Conservation (phyloP, 2,797 vertebrate species). For the Phataginus tricuspis region DNA sequence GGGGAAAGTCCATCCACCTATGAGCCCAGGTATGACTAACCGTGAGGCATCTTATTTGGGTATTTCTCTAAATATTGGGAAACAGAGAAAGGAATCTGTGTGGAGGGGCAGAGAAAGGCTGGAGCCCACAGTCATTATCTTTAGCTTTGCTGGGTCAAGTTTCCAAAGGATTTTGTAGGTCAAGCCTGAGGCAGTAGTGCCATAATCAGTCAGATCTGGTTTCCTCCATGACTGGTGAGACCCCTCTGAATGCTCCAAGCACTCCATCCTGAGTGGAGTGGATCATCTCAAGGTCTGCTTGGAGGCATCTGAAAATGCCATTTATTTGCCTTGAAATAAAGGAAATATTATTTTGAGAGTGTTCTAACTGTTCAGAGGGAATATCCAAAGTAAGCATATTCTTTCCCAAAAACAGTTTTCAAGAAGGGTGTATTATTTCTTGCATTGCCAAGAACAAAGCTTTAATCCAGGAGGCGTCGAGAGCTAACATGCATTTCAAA, state of each 20-base stretch:
- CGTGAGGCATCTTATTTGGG: neutral
- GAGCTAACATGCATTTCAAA: neutral
- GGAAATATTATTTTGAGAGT: neutral
- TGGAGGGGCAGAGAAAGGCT: neutral
- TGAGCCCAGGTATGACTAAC: neutral
- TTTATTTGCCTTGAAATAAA: constrained; percentile 49
- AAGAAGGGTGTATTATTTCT: constrained; percentile 13
- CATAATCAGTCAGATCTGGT: neutral
- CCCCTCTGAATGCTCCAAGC: neutral
- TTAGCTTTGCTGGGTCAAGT: neutral
- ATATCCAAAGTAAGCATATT: constrained; percentile 49
- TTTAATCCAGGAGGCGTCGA: constrained; percentile 31
- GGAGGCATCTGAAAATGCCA: constrained; percentile 40
- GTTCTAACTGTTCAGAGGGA: constrained; percentile 12
- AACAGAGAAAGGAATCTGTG: neutral
- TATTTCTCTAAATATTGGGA: neutral
- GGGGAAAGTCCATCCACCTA: neutral
- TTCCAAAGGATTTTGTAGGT: neutral
- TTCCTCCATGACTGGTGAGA: neutral
- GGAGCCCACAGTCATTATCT: neutral
- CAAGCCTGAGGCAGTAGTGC: neutral
- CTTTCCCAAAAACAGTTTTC: constrained; percentile 10
- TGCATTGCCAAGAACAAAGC: constrained; percentile 28
- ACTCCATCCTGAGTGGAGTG: neutral
- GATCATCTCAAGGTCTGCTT: neutral